Evolutionary conservation across 2,797 vertebrate species (phyloP).

Genomic region (Sebastiscus albofasciatus): DNA sequence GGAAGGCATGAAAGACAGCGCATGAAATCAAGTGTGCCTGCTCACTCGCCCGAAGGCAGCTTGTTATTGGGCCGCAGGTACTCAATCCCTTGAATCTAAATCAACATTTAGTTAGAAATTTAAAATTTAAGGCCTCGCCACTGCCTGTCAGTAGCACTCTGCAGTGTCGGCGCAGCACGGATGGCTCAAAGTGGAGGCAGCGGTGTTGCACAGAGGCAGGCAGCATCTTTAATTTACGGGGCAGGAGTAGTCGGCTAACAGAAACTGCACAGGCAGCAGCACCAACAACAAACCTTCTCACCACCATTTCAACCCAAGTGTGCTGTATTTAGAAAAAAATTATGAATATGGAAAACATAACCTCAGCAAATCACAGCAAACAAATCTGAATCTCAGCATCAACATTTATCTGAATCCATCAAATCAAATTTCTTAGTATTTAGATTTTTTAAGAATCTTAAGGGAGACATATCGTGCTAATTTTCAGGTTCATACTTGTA

Average conservation of each 20-base stretch:
- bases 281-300: neutral
- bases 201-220: neutral
- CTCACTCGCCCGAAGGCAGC: conserved; percentile 12
- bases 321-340: neutral
- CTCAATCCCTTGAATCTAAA: conserved; percentile 51
- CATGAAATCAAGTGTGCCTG: conserved; percentile 45
- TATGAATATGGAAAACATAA: neutral
- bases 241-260: neutral
- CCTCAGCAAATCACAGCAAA: neutral
- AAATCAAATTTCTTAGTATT: neutral
- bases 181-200: neutral
- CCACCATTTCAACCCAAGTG: neutral
- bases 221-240: conserved; percentile 7
- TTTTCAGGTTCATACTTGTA: no score
- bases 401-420: neutral
- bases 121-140: conserved; percentile 14
- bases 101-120: conserved; percentile 44
- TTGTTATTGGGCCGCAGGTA: conserved; percentile 19
- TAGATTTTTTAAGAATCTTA: neutral
- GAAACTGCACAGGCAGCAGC: neutral
- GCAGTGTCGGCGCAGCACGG: neutral
- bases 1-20: conserved; percentile 34
- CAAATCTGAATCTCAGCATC: neutral
- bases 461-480: no score
- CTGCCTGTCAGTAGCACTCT: neutral